A percentile compares a stretch with the other conserved stretches of the same genome.
Evolutionary conservation across 2,888 invertebrate genomes (phyloP).

Genomic region (Acleris emargana): DNA sequence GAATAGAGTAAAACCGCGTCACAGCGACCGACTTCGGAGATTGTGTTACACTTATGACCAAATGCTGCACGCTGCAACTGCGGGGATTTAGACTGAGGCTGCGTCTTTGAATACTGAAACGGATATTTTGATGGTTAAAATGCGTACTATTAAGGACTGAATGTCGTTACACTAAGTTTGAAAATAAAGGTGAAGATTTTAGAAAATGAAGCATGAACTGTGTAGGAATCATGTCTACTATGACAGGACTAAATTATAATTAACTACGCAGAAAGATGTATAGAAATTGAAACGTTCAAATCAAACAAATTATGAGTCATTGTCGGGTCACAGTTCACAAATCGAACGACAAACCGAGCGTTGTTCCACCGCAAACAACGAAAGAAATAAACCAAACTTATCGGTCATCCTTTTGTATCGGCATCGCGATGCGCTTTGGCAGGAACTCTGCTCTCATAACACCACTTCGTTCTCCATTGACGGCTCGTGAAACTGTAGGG

Average conservation of each 20-base stretch:
- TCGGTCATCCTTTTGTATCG: slow-evolving; percentile 80
- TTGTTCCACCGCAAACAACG: slow-evolving; percentile 69
- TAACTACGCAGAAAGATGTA: not conserved
- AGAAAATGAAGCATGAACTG: too few species aligned
- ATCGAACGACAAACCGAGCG: slow-evolving; percentile 57
- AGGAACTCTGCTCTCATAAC: slow-evolving; percentile 37
- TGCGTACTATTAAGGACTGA: too few species aligned
- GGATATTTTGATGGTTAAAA: not conserved
- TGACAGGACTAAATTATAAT: too few species aligned
- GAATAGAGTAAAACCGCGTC: slow-evolving; percentile 79
- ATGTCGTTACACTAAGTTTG: too few species aligned
- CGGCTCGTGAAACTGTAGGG: slow-evolving; percentile 12
- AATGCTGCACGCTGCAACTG: slow-evolving; percentile 31
- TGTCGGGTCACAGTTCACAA: slow-evolving; percentile 52
- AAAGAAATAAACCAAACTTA: slow-evolving; percentile 75
- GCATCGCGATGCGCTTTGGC: slow-evolving; percentile 69
- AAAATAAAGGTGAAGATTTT: too few species aligned
- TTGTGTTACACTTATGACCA: slow-evolving; percentile 74
- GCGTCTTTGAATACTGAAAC: slow-evolving; percentile 2
- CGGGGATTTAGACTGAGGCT: slow-evolving; percentile 14
- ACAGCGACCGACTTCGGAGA: slow-evolving; percentile 67
- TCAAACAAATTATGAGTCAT: slow-evolving; percentile 25
- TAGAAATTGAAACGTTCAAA: not conserved
- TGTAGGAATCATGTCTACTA: too few species aligned
- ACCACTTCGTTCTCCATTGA: slow-evolving; percentile 31